Evolutionary conservation across 2,888 invertebrate genomes (phyloP).

Genomic region (Dilophus febrilis): DNA sequence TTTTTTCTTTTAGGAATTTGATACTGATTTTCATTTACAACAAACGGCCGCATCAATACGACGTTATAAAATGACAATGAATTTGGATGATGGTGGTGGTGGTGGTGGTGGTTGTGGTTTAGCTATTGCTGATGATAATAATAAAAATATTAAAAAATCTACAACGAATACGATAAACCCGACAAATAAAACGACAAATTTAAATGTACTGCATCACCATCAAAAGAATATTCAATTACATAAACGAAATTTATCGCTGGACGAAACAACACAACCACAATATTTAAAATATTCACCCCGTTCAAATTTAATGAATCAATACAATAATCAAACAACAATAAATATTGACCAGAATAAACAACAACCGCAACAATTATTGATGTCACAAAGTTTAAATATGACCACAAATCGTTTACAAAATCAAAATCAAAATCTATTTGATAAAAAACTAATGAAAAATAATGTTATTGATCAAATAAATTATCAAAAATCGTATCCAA

Average conservation of each 20-base stretch:
- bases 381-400: not conserved
- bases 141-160: too few relatives aligned
- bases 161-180: slow-evolving; percentile 7
- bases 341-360: too few relatives aligned
- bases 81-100: not conserved
- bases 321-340: slow-evolving; percentile 16
- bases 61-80: not conserved
- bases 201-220: slow-evolving; percentile 12
- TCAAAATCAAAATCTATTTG: slow-evolving; percentile 28
- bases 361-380: too few relatives aligned
- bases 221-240: slow-evolving; percentile 7
- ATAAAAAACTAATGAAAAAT: slow-evolving; percentile 12
- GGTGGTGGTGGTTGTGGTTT: too few relatives aligned
- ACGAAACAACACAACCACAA: slow-evolving; percentile 7
- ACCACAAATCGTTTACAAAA: slow-evolving; percentile 12
- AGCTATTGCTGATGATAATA: too few relatives aligned
- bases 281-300: not conserved
- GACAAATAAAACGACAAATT: slow-evolving; percentile 13
- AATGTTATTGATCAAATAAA: slow-evolving; percentile 15
- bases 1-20: slow-evolving; percentile 13
- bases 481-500: not conserved
- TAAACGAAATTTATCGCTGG: slow-evolving; percentile 15
- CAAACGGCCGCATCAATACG: slow-evolving; percentile 31
- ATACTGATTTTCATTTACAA: slow-evolving; percentile 38
- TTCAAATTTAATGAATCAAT: not conserved